phyloP scores from a whole-genome alignment of 2,797 vertebrate genomes.

The Distichodus sexfasciatus region DNA sequence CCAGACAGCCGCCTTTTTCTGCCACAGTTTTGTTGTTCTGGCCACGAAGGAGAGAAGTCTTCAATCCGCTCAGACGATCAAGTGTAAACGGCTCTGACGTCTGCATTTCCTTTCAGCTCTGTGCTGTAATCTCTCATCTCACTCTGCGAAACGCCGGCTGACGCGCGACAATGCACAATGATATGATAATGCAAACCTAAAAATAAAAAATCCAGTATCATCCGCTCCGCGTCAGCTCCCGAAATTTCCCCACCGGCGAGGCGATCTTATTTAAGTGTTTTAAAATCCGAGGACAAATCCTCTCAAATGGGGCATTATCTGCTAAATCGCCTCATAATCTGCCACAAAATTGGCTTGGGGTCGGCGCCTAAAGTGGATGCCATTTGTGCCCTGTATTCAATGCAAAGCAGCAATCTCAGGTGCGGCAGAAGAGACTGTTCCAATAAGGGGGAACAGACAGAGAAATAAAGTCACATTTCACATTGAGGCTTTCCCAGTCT shows the following conservation, averaged over 20 bases:
- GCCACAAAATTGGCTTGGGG: constrained; percentile 71
- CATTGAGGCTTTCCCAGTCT: constrained; percentile 29
- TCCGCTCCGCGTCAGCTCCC: constrained; percentile 43
- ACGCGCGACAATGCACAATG: constrained; percentile 65
- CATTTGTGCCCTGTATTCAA: constrained; percentile 63
- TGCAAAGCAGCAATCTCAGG: constrained; percentile 68
- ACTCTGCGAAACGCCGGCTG: constrained; percentile 57
- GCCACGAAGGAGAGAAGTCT: neutral
- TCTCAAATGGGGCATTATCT: constrained; percentile 69
- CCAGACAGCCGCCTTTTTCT: too few relatives aligned
- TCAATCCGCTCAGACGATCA: neutral
- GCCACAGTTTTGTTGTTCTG: too few relatives aligned
- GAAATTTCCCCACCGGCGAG: constrained; percentile 51
- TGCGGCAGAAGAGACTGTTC: constrained; percentile 43
- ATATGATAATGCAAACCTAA: constrained; percentile 65
- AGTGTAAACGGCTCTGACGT: neutral
- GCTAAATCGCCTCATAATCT: constrained; percentile 73
- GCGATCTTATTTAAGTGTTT: constrained; percentile 67
- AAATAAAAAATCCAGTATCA: constrained; percentile 52
- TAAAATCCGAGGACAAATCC: constrained; percentile 71
- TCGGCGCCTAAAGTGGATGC: constrained; percentile 61
- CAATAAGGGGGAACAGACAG: constrained; percentile 10
- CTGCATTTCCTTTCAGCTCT: constrained; percentile 45
- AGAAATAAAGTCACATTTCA: constrained; percentile 37
- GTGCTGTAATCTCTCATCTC: constrained; percentile 9